These are phyloP conservation scores for Tetragnatha versicolor DNA, from an alignment of 1,140 invertebrate species.

Conservation along the genomic window DNA sequence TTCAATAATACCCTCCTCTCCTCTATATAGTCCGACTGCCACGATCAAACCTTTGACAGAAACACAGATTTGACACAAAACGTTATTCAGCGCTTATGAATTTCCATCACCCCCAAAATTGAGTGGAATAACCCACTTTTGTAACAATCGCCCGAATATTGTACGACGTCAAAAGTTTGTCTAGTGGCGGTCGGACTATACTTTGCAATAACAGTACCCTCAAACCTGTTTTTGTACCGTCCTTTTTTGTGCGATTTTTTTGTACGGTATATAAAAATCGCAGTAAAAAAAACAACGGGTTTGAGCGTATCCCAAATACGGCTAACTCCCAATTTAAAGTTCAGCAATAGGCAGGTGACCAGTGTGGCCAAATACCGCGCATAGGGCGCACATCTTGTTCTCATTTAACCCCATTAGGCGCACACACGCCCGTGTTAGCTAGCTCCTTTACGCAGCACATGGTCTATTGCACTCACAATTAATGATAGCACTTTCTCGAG, in stretches of 20 bases:
- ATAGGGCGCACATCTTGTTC: constrained; percentile 15
- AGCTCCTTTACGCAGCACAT: constrained; percentile 37
- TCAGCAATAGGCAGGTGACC: background rate
- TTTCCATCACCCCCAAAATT: too few relatives aligned
- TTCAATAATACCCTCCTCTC: too few relatives aligned
- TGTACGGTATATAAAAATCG: background rate
- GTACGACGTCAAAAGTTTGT: too few relatives aligned
- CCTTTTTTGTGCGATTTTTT: background rate
- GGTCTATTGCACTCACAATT: constrained; percentile 46
- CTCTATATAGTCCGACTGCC: too few relatives aligned
- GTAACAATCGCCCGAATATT: too few relatives aligned
- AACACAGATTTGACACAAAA: too few relatives aligned
- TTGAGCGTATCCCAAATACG: background rate
- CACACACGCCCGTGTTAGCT: background rate
- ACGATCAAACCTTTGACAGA: too few relatives aligned
- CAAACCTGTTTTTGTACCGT: background rate
- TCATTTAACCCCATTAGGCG: constrained; percentile 28
- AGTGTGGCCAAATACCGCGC: background rate
- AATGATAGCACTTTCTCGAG: constrained; percentile 39
- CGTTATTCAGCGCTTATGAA: too few relatives aligned
- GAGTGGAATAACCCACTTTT: too few relatives aligned
- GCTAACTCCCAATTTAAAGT: background rate
- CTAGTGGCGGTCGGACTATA: too few relatives aligned
- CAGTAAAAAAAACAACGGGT: background rate
- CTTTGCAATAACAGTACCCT: too few relatives aligned